These are phyloP conservation scores for Spodoptera litura DNA, from an alignment of 1,140 invertebrate species.

Conservation along the genomic window DNA sequence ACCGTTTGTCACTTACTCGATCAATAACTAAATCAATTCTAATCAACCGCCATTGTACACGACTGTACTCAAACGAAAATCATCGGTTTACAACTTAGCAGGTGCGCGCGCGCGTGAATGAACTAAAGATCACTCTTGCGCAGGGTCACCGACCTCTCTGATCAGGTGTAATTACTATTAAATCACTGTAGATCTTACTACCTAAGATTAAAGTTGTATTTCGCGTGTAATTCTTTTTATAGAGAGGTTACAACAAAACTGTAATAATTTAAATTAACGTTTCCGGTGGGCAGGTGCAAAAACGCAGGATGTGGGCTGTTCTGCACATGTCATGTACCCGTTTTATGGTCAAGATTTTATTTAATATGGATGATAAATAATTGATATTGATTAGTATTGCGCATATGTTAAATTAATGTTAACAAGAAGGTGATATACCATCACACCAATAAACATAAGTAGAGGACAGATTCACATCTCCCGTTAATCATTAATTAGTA, in stretches of 20 bases:
- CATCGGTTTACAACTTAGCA: slow-evolving; percentile 30
- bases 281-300: slow-evolving; percentile 40
- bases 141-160: slow-evolving; percentile 33
- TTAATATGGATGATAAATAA: background rate
- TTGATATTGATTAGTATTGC: background rate
- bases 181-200: slow-evolving; percentile 11
- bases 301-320: slow-evolving; percentile 24
- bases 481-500: too few relatives aligned
- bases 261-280: slow-evolving; percentile 5
- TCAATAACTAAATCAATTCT: slow-evolving; percentile 12
- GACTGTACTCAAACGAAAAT: slow-evolving; percentile 38
- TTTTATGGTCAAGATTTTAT: background rate
- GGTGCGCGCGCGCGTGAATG: slow-evolving; percentile 47
- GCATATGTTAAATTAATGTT: too few relatives aligned
- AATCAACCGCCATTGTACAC: slow-evolving; percentile 31
- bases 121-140: slow-evolving; percentile 39
- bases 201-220: slow-evolving; percentile 16
- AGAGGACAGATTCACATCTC: too few relatives aligned
- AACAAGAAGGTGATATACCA: too few relatives aligned
- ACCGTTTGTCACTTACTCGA: background rate
- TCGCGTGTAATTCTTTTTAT: background rate
- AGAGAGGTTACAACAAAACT: slow-evolving; percentile 30
- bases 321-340: slow-evolving; percentile 11
- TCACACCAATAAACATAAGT: too few relatives aligned
- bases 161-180: slow-evolving; percentile 15